These are phyloP conservation scores for Drosophila rufa DNA, from an alignment of 1,140 invertebrate genomes.

Conservation along the genomic window DNA sequence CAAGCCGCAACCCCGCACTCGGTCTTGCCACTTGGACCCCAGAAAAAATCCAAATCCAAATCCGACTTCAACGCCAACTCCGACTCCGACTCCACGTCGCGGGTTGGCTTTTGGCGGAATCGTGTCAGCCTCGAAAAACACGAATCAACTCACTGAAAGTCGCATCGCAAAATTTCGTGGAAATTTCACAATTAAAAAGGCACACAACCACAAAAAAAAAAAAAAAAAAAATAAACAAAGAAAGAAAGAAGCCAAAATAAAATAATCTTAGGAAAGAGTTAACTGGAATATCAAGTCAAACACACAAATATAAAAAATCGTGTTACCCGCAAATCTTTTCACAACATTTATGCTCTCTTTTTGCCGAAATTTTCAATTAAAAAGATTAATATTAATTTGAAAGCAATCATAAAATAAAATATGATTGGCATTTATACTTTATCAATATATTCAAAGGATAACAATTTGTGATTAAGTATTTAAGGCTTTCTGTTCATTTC, in stretches of 20 bases:
- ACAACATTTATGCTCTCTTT: constrained; percentile 19
- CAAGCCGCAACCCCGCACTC: constrained; percentile 43
- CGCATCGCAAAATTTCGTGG: constrained; percentile 75
- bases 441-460: too few relatives aligned
- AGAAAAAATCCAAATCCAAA: constrained; percentile 27
- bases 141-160: constrained; percentile 65
- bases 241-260: constrained; percentile 27
- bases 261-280: constrained; percentile 71
- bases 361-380: neutral
- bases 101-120: constrained; percentile 57
- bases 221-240: neutral
- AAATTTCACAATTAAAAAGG: constrained; percentile 81
- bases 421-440: too few relatives aligned
- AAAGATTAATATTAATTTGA: neutral
- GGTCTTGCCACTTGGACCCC: constrained; percentile 55
- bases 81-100: constrained; percentile 20
- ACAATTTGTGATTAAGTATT: too few relatives aligned
- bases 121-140: constrained; percentile 74
- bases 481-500: too few relatives aligned
- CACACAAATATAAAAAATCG: constrained; percentile 54
- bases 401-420: neutral
- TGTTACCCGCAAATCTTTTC: constrained; percentile 46
- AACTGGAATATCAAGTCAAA: constrained; percentile 65
- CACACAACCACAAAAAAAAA: constrained; percentile 49
- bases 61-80: constrained; percentile 6